A percentile compares a stretch with the other conserved stretches of the same genome.
Evolutionary conservation across 2,113 vertebrate genomes (phyloP).

Genomic region (Ramphastos sulfuratus): DNA sequence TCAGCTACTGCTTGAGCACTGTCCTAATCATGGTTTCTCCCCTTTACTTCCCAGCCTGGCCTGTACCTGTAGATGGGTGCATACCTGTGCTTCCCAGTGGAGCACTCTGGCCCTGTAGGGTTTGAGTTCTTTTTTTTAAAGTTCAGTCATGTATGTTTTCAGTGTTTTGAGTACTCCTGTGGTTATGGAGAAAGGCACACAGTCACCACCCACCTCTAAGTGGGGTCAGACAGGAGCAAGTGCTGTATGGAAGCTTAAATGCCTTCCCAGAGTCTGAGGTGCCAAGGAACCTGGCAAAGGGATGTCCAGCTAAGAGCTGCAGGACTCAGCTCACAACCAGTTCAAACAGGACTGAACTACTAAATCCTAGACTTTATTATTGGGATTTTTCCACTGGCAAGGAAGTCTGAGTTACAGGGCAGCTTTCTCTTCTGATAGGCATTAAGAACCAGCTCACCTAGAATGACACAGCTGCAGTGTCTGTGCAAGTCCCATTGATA

Average conservation of each 20-base stretch:
- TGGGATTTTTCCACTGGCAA: neutral
- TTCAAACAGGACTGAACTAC: neutral
- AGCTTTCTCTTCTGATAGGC: neutral
- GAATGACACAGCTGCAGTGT: neutral
- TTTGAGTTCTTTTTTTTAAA: neutral
- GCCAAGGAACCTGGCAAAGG: neutral
- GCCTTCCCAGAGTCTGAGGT: neutral
- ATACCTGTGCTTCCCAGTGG: neutral
- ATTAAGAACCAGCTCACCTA: neutral
- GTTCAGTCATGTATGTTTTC: neutral
- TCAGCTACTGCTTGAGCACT: neutral
- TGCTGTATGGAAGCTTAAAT: neutral
- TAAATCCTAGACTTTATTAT: neutral
- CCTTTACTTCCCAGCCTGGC: neutral
- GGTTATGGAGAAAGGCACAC: neutral
- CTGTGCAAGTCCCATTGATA: neutral
- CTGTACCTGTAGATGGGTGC: neutral
- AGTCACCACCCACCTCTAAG: neutral
- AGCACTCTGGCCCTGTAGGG: neutral
- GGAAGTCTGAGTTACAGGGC: neutral
- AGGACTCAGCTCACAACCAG: neutral
- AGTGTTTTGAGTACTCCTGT: neutral
- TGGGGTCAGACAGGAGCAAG: neutral
- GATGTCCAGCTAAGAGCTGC: neutral
- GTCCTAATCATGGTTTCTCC: neutral